Evolutionary conservation across 2,113 vertebrate genomes (phyloP).

Genomic region (Nerophis ophidion): DNA sequence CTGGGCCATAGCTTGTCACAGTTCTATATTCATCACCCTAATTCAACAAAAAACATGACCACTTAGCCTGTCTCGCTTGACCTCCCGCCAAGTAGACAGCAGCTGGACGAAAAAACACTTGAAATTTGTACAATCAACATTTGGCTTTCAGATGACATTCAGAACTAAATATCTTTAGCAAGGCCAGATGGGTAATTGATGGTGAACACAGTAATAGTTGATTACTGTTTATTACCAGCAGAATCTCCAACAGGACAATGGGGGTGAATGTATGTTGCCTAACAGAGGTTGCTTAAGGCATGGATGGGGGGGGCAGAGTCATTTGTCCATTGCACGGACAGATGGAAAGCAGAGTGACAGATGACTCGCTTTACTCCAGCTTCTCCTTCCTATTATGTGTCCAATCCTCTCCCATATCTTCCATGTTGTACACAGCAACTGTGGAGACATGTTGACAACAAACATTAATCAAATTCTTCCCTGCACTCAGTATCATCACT

Average conservation of each 20-base stretch:
- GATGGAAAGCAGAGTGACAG: conserved; percentile 48
- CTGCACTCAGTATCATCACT: background rate
- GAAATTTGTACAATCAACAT: conserved; percentile 42
- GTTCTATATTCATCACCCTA: conserved; percentile 34
- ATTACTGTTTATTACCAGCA: conserved; percentile 14
- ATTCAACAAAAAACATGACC: conserved; percentile 33
- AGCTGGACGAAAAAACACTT: conserved; percentile 41
- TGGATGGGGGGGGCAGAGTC: conserved; percentile 23
- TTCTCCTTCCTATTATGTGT: conserved; percentile 24
- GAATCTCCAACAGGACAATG: conserved; percentile 14
- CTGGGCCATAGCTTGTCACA: conserved; percentile 30
- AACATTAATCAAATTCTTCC: conserved; percentile 9
- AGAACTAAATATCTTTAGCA: conserved; percentile 35
- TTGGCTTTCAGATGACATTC: conserved; percentile 42
- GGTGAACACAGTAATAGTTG: conserved; percentile 18
- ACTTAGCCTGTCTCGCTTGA: conserved; percentile 38
- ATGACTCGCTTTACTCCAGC: conserved; percentile 42
- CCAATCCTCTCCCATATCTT: conserved; percentile 30
- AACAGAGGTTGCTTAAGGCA: conserved; percentile 29
- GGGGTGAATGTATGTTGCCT: conserved; percentile 13
- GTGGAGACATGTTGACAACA: background rate
- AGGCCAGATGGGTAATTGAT: conserved; percentile 51
- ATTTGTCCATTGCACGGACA: conserved; percentile 37
- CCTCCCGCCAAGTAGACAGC: conserved; percentile 50
- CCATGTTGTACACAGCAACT: conserved; percentile 1